phyloP scores from a whole-genome alignment of 2,113 vertebrate genomes.

The Urocolius indicus region DNA sequence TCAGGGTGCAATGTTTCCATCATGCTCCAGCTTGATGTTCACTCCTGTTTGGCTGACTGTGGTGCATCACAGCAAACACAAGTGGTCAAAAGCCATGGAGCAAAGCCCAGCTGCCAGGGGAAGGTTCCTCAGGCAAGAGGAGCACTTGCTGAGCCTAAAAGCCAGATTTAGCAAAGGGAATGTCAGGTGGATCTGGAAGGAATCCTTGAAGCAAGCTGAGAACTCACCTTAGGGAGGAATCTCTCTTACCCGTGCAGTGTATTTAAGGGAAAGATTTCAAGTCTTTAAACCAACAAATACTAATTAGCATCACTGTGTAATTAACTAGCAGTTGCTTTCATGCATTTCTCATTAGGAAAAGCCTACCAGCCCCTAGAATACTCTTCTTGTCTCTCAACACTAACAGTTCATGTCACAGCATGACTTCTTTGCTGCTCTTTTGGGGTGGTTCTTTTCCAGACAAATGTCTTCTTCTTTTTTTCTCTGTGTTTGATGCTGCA shows the following conservation, averaged over 20 bases:
- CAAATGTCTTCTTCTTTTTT: not conserved
- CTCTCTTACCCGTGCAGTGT: not conserved
- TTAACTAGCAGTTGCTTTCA: not conserved
- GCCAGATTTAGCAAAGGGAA: not conserved
- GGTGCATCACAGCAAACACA: not conserved
- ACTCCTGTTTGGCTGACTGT: not conserved
- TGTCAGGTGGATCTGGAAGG: not conserved
- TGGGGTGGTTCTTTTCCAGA: not conserved
- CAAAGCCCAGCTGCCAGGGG: not conserved
- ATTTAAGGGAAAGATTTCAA: not conserved
- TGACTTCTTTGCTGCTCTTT: not conserved
- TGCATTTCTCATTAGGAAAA: not conserved
- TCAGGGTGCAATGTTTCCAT: not conserved
- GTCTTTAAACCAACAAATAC: not conserved
- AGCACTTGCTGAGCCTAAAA: not conserved
- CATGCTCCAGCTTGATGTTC: fast-evolving
- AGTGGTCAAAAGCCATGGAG: not conserved
- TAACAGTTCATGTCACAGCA: not conserved
- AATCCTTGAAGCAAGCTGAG: not conserved
- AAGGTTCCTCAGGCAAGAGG: not conserved
- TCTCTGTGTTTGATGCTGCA: not conserved
- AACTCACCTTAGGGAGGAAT: not conserved
- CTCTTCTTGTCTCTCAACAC: not conserved
- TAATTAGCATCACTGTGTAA: not conserved
- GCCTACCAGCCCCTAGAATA: not conserved